Evolutionary conservation across 1,140 invertebrate species (phyloP).

Genomic region (Procambarus clarkii): DNA sequence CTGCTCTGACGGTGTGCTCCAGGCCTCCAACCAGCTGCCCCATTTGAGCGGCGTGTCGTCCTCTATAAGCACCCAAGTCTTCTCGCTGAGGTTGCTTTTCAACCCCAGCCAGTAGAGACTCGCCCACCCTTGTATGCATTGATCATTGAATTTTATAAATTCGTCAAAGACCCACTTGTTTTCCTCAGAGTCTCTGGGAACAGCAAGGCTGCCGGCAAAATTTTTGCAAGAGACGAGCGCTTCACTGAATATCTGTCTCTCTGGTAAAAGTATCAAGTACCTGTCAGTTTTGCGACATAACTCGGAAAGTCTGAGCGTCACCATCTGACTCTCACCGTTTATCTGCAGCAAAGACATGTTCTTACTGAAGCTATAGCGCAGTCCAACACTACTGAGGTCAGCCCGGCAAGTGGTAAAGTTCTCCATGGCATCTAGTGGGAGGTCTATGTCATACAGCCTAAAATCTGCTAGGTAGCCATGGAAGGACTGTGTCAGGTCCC

Average conservation of each 20-base stretch:
- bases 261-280: conserved; percentile 27
- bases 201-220: background rate
- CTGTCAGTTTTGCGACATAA: background rate
- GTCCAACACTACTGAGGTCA: too few relatives aligned
- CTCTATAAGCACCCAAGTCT: background rate
- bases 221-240: conserved; percentile 2
- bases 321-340: background rate
- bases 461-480: conserved; percentile 38
- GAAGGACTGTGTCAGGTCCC: background rate
- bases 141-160: conserved; percentile 1
- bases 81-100: background rate
- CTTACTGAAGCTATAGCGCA: background rate
- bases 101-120: conserved; percentile 42
- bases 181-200: conserved; percentile 18
- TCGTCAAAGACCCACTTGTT: conserved; percentile 27
- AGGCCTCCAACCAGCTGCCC: background rate
- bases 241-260: conserved; percentile 11
- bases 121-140: conserved; percentile 4
- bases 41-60: conserved; percentile 6
- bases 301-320: background rate
- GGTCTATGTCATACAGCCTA: conserved; percentile 28
- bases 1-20: background rate
- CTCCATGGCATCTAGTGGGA: background rate
- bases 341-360: background rate
- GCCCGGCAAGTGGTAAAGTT: conserved; percentile 5